Conservation (phyloP, 2,888 invertebrate genomes). For the Phengaris alcon region DNA sequence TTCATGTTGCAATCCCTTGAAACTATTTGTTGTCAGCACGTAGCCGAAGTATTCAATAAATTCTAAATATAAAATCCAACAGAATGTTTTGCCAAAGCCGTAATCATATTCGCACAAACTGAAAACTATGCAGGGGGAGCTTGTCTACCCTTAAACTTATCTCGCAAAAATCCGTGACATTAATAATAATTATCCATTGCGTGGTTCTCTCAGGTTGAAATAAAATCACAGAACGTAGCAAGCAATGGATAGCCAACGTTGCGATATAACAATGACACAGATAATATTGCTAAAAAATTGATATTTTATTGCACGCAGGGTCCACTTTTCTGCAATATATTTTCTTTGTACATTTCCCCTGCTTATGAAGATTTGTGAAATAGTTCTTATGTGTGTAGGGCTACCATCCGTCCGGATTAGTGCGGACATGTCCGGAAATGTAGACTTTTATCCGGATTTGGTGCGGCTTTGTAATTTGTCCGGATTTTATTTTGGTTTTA, state of each 20-base stretch:
- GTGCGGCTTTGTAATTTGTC: too few species aligned
- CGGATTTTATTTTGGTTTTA: too few species aligned
- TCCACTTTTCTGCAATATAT: constrained; percentile 73
- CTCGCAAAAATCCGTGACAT: neutral
- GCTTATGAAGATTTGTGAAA: constrained; percentile 41
- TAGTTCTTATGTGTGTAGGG: constrained; percentile 38
- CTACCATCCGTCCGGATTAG: too few species aligned
- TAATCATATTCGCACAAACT: constrained; percentile 23
- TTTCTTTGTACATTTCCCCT: constrained; percentile 58
- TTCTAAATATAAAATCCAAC: constrained; percentile 9
- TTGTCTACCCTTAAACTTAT: neutral
- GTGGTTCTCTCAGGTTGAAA: neutral
- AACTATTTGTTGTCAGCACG: constrained; percentile 1
- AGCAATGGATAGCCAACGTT: constrained; percentile 41
- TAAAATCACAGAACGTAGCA: constrained; percentile 24
- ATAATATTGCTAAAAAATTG: constrained; percentile 62
- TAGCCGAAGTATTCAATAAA: constrained; percentile 12
- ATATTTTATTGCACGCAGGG: constrained; percentile 74
- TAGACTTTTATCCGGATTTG: too few species aligned
- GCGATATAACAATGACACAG: neutral
- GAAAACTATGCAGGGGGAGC: constrained; percentile 21
- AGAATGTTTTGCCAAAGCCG: constrained; percentile 21
- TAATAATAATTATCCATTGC: neutral
- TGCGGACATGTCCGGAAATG: too few species aligned
- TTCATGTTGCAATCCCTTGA: neutral